Conservation (phyloP, 2,113 vertebrate genomes). For the Physeter macrocephalus region DNA sequence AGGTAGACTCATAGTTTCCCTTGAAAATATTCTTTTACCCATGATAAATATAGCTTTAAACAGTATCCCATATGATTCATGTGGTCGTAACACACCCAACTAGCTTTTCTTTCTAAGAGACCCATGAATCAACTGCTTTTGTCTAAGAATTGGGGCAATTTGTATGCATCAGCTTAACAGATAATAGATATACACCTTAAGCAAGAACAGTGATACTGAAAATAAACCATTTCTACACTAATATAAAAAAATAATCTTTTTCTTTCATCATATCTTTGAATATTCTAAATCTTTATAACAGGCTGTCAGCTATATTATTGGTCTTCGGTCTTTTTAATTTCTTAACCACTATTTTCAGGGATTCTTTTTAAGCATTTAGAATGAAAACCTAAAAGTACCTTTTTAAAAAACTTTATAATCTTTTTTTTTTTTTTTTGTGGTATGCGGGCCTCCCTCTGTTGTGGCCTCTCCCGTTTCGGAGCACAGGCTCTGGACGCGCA, state of each 20-base stretch:
- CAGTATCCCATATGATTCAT: slow-evolving; percentile 35
- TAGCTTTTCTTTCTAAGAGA: slow-evolving; percentile 40
- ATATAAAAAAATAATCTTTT: neutral
- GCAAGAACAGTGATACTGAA: neutral
- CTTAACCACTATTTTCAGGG: neutral
- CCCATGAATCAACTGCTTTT: slow-evolving; percentile 37
- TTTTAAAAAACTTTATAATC: neutral
- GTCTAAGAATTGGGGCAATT: slow-evolving; percentile 37
- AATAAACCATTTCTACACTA: slow-evolving; percentile 39
- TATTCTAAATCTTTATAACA: slow-evolving; percentile 5
- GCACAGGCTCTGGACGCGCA: too few species aligned
- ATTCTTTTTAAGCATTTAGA: neutral
- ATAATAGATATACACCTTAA: slow-evolving; percentile 4
- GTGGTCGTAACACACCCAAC: neutral
- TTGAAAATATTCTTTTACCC: slow-evolving; percentile 36
- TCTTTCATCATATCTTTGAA: neutral
- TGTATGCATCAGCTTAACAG: neutral
- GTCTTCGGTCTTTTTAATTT: neutral
- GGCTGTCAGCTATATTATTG: neutral
- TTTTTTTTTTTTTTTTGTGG: too few species aligned
- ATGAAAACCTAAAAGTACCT: neutral
- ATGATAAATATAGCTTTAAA: slow-evolving; percentile 51
- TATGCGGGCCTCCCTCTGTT: too few species aligned
- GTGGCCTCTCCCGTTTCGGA: too few species aligned
- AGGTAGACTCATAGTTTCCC: slow-evolving; percentile 14